A percentile compares a stretch with the other conserved stretches of the same genome.
These are phyloP conservation scores for Motacilla tschutschensis DNA, from an alignment of 2,113 vertebrate species.

Conservation along the genomic window DNA sequence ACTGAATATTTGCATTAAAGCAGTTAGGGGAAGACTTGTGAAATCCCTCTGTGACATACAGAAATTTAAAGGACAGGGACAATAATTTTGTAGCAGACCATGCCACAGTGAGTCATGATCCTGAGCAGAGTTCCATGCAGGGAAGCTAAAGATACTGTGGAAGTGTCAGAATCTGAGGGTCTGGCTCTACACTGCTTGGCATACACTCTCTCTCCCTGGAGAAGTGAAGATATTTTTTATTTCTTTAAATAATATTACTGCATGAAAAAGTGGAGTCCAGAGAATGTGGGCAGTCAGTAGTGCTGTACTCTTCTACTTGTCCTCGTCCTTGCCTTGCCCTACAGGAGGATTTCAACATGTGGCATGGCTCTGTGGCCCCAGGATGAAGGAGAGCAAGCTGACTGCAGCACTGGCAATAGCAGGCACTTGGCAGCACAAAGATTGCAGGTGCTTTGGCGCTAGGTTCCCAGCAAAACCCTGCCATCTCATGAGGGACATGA, in stretches of 20 bases:
- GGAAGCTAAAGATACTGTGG: fast-evolving
- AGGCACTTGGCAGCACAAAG: not conserved
- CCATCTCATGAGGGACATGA: not conserved
- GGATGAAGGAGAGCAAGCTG: not conserved
- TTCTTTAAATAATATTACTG: not conserved
- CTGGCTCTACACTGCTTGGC: not conserved
- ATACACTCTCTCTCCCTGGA: fast-evolving
- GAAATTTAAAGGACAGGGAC: not conserved
- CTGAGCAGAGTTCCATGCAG: fast-evolving
- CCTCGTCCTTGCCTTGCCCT: not conserved
- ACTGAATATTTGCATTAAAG: not conserved
- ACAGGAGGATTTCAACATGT: not conserved
- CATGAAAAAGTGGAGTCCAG: not conserved
- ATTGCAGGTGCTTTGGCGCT: not conserved
- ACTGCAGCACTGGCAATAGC: not conserved
- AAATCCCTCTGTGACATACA: not conserved
- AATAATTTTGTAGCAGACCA: not conserved
- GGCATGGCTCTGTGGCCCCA: not conserved
- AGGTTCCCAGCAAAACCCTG: not conserved
- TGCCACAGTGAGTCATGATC: fast-evolving
- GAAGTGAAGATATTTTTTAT: not conserved
- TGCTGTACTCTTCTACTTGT: not conserved
- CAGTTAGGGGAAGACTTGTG: not conserved
- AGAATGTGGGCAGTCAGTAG: fast-evolving
- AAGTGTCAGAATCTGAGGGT: not conserved